These are phyloP conservation scores for Ceratina australensis DNA, from an alignment of 1,140 invertebrate species.

Conservation along the genomic window DNA sequence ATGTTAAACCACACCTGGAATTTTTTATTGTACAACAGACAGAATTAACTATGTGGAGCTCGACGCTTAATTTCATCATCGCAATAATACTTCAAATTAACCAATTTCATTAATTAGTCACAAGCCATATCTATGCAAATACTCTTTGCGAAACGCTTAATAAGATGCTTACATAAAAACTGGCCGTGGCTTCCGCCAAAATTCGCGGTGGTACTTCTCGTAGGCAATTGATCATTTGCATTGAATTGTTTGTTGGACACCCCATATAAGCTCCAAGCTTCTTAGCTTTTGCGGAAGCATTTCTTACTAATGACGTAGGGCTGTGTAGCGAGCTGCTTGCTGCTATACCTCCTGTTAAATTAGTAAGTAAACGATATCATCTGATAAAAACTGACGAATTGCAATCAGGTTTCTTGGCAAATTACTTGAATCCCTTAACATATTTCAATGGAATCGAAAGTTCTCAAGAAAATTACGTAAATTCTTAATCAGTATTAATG, in stretches of 20 bases:
- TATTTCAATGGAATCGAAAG: neutral
- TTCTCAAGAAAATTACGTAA: neutral
- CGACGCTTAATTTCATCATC: too few relatives aligned
- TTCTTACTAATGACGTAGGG: constrained; percentile 85
- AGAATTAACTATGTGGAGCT: too few relatives aligned
- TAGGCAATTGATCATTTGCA: constrained; percentile 86
- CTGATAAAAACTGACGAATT: neutral
- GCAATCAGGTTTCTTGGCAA: constrained; percentile 66
- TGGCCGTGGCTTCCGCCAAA: constrained; percentile 75
- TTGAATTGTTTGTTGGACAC: constrained; percentile 81
- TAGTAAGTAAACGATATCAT: neutral
- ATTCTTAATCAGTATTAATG: neutral
- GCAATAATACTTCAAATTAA: too few relatives aligned
- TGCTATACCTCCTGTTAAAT: constrained; percentile 83
- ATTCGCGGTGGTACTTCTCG: constrained; percentile 81
- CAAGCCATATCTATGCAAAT: too few relatives aligned
- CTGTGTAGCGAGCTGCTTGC: constrained; percentile 87
- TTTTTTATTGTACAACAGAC: neutral
- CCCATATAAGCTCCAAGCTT: constrained; percentile 84
- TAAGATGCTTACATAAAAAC: too few relatives aligned
- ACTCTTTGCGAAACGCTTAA: too few relatives aligned
- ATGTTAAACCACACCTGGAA: constrained; percentile 74
- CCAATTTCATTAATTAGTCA: too few relatives aligned
- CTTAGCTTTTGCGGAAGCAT: constrained; percentile 84
- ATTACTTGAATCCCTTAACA: too few relatives aligned